Percentiles rank a stretch among this genome's conserved stretches.
Evolutionary conservation across 2,113 vertebrate species (phyloP).

Genomic region (Hippocampus mohnikei): DNA sequence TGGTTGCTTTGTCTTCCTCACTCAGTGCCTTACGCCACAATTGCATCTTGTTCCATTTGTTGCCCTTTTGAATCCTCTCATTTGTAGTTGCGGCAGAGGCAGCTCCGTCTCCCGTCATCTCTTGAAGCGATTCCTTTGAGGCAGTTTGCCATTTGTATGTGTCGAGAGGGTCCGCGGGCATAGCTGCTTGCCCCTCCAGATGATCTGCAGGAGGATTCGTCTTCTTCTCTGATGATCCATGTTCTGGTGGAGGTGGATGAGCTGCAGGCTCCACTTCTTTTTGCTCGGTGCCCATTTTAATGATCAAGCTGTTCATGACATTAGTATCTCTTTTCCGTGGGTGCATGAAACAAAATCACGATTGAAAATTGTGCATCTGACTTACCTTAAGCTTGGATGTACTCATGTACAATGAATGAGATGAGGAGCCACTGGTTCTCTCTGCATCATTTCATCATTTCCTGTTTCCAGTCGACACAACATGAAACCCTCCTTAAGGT

Average conservation of each 20-base stretch:
- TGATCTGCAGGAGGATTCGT: constrained; percentile 37
- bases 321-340: constrained; percentile 3
- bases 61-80: constrained; percentile 61
- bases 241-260: constrained; percentile 41
- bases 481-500: constrained; percentile 6
- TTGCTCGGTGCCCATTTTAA: constrained; percentile 69
- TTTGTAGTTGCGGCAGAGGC: constrained; percentile 32
- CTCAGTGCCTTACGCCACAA: constrained; percentile 80
- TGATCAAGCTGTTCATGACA: background rate
- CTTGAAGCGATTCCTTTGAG: constrained; percentile 42
- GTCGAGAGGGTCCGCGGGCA: constrained; percentile 55
- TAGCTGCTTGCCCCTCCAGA: constrained; percentile 30
- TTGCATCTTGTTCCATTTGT: constrained; percentile 75
- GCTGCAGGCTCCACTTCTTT: constrained; percentile 50
- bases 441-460: constrained; percentile 28
- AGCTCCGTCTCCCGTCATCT: constrained; percentile 34
- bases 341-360: constrained; percentile 12
- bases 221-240: constrained; percentile 38
- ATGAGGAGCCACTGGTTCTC: background rate
- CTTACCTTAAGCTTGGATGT: background rate
- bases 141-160: constrained; percentile 75
- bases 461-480: constrained; percentile 53
- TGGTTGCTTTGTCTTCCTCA: constrained; percentile 59
- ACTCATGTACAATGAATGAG: constrained; percentile 4
- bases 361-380: background rate